Conservation (phyloP, 2,888 invertebrate species). For the Apodemia duryi region DNA sequence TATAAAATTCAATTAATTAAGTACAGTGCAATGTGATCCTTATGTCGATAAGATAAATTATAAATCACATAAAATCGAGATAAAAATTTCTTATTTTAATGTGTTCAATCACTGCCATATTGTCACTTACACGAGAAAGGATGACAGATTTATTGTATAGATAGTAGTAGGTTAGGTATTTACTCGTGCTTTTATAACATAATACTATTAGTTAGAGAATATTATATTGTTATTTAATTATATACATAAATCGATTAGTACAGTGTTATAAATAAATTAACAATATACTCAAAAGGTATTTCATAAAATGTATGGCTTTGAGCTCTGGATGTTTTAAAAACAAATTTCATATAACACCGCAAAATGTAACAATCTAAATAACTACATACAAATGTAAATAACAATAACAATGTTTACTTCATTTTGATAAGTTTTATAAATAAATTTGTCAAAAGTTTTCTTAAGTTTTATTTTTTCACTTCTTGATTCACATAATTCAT, state of each 20-base stretch:
- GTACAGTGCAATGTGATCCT: conserved; percentile 1
- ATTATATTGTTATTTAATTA: conserved; percentile 10
- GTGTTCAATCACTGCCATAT: conserved; percentile 9
- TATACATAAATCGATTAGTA: neutral
- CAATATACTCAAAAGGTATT: neutral
- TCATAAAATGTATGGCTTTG: neutral
- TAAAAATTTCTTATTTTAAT: neutral
- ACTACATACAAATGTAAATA: neutral
- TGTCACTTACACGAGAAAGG: neutral
- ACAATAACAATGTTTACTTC: conserved; percentile 3
- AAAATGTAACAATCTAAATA: neutral
- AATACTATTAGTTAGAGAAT: neutral
- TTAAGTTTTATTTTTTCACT: neutral
- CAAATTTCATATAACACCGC: neutral
- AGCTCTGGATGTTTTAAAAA: neutral
- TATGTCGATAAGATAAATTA: neutral
- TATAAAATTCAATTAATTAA: neutral
- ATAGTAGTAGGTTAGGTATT: conserved; percentile 10
- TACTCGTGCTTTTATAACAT: neutral
- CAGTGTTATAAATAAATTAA: neutral
- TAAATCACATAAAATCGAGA: neutral
- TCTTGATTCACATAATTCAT: neutral
- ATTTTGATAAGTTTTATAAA: conserved; percentile 1
- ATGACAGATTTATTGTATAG: conserved; percentile 6
- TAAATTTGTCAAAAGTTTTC: conserved; percentile 3